Evolutionary conservation across 2,888 invertebrate species (phyloP), one percentile per base, ranked within the genome.

Genomic region (Ectemnius continuus): DNA sequence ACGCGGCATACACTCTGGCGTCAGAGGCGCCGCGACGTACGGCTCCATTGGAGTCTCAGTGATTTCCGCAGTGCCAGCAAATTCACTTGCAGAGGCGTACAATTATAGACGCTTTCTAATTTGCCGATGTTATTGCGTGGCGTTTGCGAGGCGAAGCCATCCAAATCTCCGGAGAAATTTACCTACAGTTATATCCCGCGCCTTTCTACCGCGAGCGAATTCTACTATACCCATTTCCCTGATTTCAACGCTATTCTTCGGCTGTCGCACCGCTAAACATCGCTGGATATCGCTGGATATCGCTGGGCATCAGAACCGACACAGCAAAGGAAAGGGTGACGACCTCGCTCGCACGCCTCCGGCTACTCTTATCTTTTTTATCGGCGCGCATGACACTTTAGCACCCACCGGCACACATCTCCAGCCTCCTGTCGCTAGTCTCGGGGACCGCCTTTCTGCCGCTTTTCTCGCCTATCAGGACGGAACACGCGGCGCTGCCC

Each of bases 111-210:
- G 52, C 52, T 52, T 52, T 52, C 52, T 52, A 16, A 16, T 23
- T 23, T 23, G 23, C 23, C 23, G 4, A 52, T 16, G 52, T 52
- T 23, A 23, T 23, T 23, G 23, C n/a, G 52, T 13, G 16, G 52
- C n/a, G n/a, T 1, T 14, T 4, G 16, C 1, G 5, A 52, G 1
- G 16, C 52, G 52, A 13, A 52, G 52, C 5, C 11, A 62, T 26
- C 16, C 6, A 14, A 58, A 26, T 58, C 18, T 58, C 18, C 2
- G 4, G 36, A 11, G 64, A 13, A 56, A 74, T 57, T 87, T 79
- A 90, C 90, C 86, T 89, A 86, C 62, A 88, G 78, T 18, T 90
- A 89, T 87, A 90, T 88, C 77, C 89, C 86, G 81, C 88, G 88
- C 84, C 85, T 87, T 66, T 87, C 88, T n/a, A 81, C 84, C 11